phyloP scores from a whole-genome alignment of 2,113 vertebrate species.

The Elaphurus davidianus region DNA sequence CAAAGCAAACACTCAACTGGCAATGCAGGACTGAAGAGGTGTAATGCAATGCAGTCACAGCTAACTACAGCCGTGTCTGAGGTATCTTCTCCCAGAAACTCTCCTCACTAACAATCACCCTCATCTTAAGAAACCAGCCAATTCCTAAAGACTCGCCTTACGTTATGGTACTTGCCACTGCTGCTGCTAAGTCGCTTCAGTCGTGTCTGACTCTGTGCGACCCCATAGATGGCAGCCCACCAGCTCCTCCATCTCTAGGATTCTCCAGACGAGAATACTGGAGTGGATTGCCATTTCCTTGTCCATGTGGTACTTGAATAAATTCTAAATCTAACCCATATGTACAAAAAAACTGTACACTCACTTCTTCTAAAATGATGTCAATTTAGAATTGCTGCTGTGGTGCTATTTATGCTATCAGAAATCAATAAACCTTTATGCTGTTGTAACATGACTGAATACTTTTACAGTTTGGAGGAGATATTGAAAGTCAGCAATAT shows the following conservation, averaged over 20 bases:
- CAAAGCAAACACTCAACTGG: not conserved
- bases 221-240: not conserved
- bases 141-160: not conserved
- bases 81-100: not conserved
- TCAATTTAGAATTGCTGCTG: not conserved
- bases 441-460: not conserved
- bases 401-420: not conserved
- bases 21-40: not conserved
- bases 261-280: not conserved
- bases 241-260: fast-evolving
- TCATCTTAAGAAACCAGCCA: not conserved
- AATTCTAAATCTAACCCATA: not conserved
- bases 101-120: not conserved
- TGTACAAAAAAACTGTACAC: not conserved
- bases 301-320: not conserved
- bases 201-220: fast-evolving
- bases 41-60: not conserved
- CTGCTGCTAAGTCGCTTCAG: not conserved
- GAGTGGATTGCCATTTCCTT: not conserved
- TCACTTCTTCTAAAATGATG: not conserved
- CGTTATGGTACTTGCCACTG: not conserved
- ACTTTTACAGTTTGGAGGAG: not conserved
- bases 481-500: not conserved
- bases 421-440: not conserved
- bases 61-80: not conserved